phyloP scores from a whole-genome alignment of 2,888 invertebrate genomes.

The Sphaerophoria rueppellii region DNA sequence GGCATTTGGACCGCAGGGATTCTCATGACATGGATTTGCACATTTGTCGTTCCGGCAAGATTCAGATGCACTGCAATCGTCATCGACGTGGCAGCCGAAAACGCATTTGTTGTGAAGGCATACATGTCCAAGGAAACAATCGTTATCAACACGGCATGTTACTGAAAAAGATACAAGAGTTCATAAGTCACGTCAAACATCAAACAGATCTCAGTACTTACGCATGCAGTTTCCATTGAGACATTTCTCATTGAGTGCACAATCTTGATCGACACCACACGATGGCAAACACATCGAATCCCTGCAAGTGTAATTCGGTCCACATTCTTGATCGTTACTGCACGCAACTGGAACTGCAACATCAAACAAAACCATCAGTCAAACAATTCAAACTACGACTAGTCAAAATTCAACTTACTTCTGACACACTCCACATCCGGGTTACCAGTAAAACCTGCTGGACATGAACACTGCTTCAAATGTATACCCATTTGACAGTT shows the following conservation, averaged over 20 bases:
- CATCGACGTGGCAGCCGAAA: conserved; percentile 92
- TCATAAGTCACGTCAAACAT: too few species aligned
- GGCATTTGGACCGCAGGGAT: conserved; percentile 93
- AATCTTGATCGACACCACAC: conserved; percentile 90
- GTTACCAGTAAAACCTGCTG: conserved; percentile 92
- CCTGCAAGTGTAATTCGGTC: conserved; percentile 88
- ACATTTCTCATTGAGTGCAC: conserved; percentile 95
- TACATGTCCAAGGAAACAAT: conserved; percentile 95
- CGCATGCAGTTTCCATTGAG: conserved; percentile 90
- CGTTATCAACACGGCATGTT: conserved; percentile 94
- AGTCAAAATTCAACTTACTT: conserved; percentile 83
- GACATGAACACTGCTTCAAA: conserved; percentile 91
- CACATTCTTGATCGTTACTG: conserved; percentile 87
- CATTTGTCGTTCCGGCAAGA: conserved; percentile 92
- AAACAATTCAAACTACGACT: not conserved
- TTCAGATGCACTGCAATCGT: conserved; percentile 93
- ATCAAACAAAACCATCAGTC: not conserved
- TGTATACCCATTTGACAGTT: conserved; percentile 89
- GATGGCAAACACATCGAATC: conserved; percentile 91
- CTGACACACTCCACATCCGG: conserved; percentile 92
- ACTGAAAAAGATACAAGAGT: conserved; percentile 81
- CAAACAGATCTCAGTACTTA: conserved; percentile 82
- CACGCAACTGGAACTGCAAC: conserved; percentile 90
- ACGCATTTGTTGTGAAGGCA: conserved; percentile 93
- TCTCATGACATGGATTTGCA: conserved; percentile 88